These are phyloP conservation scores for Scomberomorus guttatus DNA, from an alignment of 2,797 vertebrate genomes.

Conservation along the genomic window DNA sequence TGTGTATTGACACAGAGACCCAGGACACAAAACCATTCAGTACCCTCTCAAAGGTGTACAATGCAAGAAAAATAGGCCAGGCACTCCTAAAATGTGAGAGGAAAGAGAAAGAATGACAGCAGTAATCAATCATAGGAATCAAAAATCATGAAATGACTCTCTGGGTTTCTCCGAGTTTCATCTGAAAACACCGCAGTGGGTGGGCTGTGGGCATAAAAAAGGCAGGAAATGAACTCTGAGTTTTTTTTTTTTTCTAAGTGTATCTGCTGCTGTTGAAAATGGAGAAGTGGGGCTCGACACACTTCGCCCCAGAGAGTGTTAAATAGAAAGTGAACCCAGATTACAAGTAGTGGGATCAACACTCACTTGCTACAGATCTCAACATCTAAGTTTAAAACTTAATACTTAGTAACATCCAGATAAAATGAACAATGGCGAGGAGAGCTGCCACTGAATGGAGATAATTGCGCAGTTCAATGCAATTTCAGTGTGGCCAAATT, in stretches of 20 bases:
- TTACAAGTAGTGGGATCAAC: constrained; percentile 12
- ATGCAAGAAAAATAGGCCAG: constrained; percentile 11
- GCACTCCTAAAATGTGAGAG: constrained; percentile 28
- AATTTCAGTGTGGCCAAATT: constrained; percentile 72
- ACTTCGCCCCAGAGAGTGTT: background rate
- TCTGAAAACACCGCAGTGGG: constrained; percentile 66
- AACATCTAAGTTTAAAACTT: constrained; percentile 23
- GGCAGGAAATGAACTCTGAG: constrained; percentile 63
- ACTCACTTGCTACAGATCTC: constrained; percentile 17
- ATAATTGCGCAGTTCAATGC: constrained; percentile 66
- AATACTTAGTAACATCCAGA: constrained; percentile 16
- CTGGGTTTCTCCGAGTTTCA: constrained; percentile 30
- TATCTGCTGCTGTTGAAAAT: constrained; percentile 36
- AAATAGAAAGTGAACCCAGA: constrained; percentile 7
- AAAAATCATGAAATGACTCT: constrained; percentile 38
- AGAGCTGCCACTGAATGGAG: constrained; percentile 45
- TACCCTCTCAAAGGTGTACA: constrained; percentile 33
- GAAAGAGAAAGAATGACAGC: constrained; percentile 30
- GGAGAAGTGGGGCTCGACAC: constrained; percentile 22
- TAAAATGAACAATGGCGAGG: constrained; percentile 37
- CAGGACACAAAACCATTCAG: constrained; percentile 43
- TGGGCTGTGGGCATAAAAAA: constrained; percentile 69
- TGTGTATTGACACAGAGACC: constrained; percentile 72
- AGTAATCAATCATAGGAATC: constrained; percentile 49
- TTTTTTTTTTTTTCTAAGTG: constrained; percentile 7